Evolutionary conservation across 1,140 invertebrate genomes (phyloP), one percentile per base, ranked within the genome.

Genomic region (Brachionus rubens): DNA sequence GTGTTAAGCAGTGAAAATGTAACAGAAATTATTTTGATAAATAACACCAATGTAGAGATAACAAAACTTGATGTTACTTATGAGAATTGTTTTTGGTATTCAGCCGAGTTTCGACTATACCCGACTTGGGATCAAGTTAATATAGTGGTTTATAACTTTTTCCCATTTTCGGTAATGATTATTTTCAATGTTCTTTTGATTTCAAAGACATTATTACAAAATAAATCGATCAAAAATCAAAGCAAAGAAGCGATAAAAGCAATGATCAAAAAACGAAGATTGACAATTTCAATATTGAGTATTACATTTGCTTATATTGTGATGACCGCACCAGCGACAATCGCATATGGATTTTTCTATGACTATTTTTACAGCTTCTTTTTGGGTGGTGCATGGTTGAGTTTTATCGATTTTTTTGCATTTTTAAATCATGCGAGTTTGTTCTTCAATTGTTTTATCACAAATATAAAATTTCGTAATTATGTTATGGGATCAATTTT

Each of bases 231-330:
- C 1, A 36, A 36, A 19, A 30, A 46, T 16, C 43, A 21, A 7
- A 70, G 46, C 10, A 16, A 46, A 33, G n/a, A n/a, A 19, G 0
- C 24, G 2, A 14, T 70, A 33, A 47, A 33, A 26, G 16, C 24
- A 24, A 48, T 70, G 1, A 26, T 5, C 7, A 43, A 24, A 50
- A 70, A 70, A 9, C 26, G 65, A 28, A 10, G 41, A 28, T 7
- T 70, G 1, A 48, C 65, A 14, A 70, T 70, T 33, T 48, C 41
- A n/a, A 24, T 70, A 7, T 48, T 70, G 19, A 33, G 24, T 10
- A 70, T 70, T 30, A 46, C 65, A 30, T 47, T 70, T 50, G 65
- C 40, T 9, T 70, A 19, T 33, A 70, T 70, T n/a, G n/a, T 70
- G 9, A 46, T 70, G 65, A 70, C 65, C 9, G 12, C 7, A 19